Percentiles rank a stretch among this genome's conserved stretches.
These are phyloP conservation scores for Gymnosoma rotundatum DNA, from an alignment of 2,888 invertebrate genomes.

Conservation along the genomic window DNA sequence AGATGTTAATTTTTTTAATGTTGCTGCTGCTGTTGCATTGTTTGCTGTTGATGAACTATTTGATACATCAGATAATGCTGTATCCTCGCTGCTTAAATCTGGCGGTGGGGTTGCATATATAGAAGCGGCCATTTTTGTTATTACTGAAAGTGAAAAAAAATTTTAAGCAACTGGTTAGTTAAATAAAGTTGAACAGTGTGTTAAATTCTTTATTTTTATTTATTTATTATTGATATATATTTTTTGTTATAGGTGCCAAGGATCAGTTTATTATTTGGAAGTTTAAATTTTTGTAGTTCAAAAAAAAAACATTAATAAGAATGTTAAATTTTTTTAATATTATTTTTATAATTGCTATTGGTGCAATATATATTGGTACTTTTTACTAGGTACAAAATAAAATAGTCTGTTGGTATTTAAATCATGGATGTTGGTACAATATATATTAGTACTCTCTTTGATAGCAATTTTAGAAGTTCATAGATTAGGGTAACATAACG, in stretches of 20 bases:
- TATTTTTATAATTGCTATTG: too few species aligned
- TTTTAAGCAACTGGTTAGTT: conserved; percentile 63
- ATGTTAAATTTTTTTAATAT: too few species aligned
- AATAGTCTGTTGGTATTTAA: too few species aligned
- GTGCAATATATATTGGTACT: too few species aligned
- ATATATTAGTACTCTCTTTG: too few species aligned
- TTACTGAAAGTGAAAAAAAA: conserved; percentile 74
- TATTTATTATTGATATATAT: background rate
- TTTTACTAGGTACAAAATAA: too few species aligned
- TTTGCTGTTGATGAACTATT: conserved; percentile 75
- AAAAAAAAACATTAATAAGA: too few species aligned
- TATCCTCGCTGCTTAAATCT: conserved; percentile 82
- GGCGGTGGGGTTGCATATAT: conserved; percentile 83
- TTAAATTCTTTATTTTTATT: background rate
- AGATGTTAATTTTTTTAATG: conserved; percentile 46
- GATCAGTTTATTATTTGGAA: conserved; percentile 13
- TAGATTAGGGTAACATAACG: too few species aligned
- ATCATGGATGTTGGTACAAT: too few species aligned
- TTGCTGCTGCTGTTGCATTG: conserved; percentile 60
- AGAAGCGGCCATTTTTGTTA: conserved; percentile 83
- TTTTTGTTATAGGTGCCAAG: background rate
- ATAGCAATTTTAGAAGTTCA: too few species aligned
- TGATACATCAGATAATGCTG: conserved; percentile 82
- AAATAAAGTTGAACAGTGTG: conserved; percentile 36
- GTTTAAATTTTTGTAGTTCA: too few species aligned